Percentiles rank a stretch among this genome's conserved stretches.
Evolutionary conservation across 2,797 vertebrate genomes (phyloP).

Genomic region (Diplodus puntazzo): DNA sequence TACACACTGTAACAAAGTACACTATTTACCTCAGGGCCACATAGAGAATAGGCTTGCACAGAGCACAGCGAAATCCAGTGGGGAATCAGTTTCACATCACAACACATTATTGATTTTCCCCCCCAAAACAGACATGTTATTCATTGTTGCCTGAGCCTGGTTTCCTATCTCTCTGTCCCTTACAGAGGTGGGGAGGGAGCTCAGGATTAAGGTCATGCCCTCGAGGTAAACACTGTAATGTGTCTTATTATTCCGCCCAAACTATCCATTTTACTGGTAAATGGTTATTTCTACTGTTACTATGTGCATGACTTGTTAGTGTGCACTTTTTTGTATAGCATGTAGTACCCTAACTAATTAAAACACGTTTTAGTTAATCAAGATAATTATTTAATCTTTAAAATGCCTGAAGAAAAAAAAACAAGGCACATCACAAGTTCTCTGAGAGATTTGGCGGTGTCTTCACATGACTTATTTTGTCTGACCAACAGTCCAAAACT

Average conservation of each 20-base stretch:
- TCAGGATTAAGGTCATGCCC: conserved; percentile 76
- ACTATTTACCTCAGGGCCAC: conserved; percentile 83
- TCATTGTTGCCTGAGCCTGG: conserved; percentile 72
- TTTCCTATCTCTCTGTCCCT: conserved; percentile 68
- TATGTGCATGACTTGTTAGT: not conserved
- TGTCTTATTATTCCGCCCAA: conserved; percentile 55
- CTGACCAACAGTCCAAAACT: not conserved
- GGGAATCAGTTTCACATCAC: conserved; percentile 88
- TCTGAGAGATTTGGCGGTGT: not conserved
- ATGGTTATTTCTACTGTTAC: conserved; percentile 32
- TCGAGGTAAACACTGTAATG: conserved; percentile 69
- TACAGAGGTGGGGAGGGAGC: conserved; percentile 61
- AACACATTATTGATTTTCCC: conserved; percentile 86
- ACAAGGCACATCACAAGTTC: not conserved
- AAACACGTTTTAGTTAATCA: not conserved
- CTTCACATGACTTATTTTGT: not conserved
- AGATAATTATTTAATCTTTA: not conserved
- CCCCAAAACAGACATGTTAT: conserved; percentile 77
- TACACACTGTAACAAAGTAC: conserved; percentile 80
- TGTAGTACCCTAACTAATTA: too few species aligned
- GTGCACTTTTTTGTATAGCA: not conserved
- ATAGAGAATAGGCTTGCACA: conserved; percentile 74
- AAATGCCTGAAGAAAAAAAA: not conserved
- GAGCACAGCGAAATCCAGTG: conserved; percentile 76
- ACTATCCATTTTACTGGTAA: conserved; percentile 49